phyloP scores from a whole-genome alignment of 2,888 invertebrate genomes.

The Mythimna albipuncta region DNA sequence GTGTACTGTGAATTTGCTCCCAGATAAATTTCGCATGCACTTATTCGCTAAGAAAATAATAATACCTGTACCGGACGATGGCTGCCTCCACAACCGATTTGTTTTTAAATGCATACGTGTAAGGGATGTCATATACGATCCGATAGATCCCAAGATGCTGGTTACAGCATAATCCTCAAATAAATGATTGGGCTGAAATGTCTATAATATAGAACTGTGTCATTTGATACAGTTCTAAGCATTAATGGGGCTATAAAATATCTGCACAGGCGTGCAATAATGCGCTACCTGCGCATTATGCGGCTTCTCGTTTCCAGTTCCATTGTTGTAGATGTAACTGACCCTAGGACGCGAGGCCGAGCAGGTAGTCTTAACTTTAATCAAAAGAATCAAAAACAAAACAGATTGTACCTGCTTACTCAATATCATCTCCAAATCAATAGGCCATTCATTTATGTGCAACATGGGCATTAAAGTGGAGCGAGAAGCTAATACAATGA shows the following conservation, averaged over 20 bases:
- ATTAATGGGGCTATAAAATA: slow-evolving; percentile 65
- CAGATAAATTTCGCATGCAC: slow-evolving; percentile 68
- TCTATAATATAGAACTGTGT: slow-evolving; percentile 35
- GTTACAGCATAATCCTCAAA: slow-evolving; percentile 15
- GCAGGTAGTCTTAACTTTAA: slow-evolving; percentile 73
- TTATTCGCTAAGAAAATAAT: slow-evolving; percentile 15
- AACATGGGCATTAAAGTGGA: slow-evolving; percentile 54
- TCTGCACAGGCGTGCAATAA: slow-evolving; percentile 59
- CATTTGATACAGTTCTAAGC: slow-evolving; percentile 46
- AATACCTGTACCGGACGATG: background rate
- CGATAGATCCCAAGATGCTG: slow-evolving; percentile 2
- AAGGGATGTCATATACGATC: background rate
- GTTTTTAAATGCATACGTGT: background rate
- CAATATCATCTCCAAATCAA: slow-evolving; percentile 44
- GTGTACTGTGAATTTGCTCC: slow-evolving; percentile 72
- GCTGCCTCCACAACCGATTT: background rate
- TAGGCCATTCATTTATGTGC: slow-evolving; percentile 51
- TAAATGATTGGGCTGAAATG: slow-evolving; percentile 19
- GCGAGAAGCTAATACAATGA: slow-evolving; percentile 60
- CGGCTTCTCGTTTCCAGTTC: slow-evolving; percentile 70
- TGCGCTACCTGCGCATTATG: slow-evolving; percentile 60
- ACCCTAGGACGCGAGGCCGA: slow-evolving; percentile 74
- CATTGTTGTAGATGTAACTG: slow-evolving; percentile 79
- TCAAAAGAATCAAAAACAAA: slow-evolving; percentile 56
- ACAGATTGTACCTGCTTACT: slow-evolving; percentile 29